Evolutionary conservation across 2,113 vertebrate species (phyloP).

Genomic region (Orthochromis malagaraziensis): DNA sequence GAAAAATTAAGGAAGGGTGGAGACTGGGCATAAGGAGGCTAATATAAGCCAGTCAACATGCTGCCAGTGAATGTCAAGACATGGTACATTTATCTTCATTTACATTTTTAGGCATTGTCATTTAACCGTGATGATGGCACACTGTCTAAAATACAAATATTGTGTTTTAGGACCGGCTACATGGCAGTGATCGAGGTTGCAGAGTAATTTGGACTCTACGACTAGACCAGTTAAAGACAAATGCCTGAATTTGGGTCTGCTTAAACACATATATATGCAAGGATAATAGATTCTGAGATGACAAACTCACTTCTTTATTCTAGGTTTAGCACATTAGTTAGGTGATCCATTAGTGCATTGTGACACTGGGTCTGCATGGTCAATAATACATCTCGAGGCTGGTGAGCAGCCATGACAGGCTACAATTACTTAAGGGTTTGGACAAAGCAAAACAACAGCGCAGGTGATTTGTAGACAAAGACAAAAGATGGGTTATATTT

Average conservation of each 20-base stretch:
- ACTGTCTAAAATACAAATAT: background rate
- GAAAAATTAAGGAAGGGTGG: background rate
- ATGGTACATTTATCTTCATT: background rate
- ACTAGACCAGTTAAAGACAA: background rate
- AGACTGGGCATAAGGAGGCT: background rate
- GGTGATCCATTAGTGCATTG: conserved; percentile 9
- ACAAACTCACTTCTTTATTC: background rate
- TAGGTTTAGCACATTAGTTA: background rate
- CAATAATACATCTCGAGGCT: conserved; percentile 21
- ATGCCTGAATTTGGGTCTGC: background rate
- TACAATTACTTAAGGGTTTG: conserved; percentile 30
- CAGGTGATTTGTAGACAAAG: conserved; percentile 14
- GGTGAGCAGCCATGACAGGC: conserved; percentile 15
- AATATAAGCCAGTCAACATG: background rate
- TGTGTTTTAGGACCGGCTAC: background rate
- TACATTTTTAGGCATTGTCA: background rate
- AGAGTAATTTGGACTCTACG: background rate
- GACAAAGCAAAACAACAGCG: background rate
- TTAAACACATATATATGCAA: background rate
- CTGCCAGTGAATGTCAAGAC: background rate
- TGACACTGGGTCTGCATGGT: background rate
- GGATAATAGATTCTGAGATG: background rate
- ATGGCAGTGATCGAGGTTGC: background rate
- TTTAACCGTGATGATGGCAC: background rate
- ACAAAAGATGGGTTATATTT: conserved; percentile 15